Base-by-base conservation (phyloP, 2,797 vertebrate genomes). In the Microcaecilia unicolor region DNA sequence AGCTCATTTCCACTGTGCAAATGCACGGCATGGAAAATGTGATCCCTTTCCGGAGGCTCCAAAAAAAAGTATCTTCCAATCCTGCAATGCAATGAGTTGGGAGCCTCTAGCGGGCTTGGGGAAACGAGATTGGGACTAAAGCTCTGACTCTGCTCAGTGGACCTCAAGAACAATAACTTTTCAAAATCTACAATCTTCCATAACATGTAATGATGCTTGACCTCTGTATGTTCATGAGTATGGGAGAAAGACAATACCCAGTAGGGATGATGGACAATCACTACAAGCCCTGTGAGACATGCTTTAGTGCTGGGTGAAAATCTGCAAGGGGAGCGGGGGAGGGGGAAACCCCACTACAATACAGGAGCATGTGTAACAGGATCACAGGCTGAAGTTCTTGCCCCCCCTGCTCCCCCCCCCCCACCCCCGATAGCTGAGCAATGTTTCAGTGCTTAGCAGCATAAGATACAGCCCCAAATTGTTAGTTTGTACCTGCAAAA, bases 161-260 rank as follows among this genome's bases (percentile, higher is more conserved):
- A 89, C 86, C 93, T 91, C 62, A 97, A 55, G 57, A 92, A 93
- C 72, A 93, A 88, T 41, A 91, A 67, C 51, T 99, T 93, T 53
- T 99, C 95, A 46, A 96, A 97, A 79, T 98, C 95, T 96, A 81
- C 70, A 93, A 86, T 89, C 93, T 86, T 82, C 93, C 95, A 97
- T 98, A 92, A 69, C 92, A 90, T 74, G 92, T 85, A 86, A 98
- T 99, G 74, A 90, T 89, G n/a, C 87, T 92, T 69, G 96, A 99
- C 81, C 96, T 93, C 87, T 93, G 96, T 93, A 98, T 93, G 95
- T 95, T 98, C 95, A 98, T 99, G 89, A 84, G 92, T 90, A 89
- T 91, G 64, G 70, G 83, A 76, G 78, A 51, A 70, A 55, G 53
- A 57, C 63, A 61, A 48, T 58, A 62, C 50, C 62, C 36, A 60